Percentiles rank a stretch among this genome's conserved stretches.
These are phyloP conservation scores for Tetramorium parvispinum DNA, from an alignment of 1,140 invertebrate species.

Conservation along the genomic window DNA sequence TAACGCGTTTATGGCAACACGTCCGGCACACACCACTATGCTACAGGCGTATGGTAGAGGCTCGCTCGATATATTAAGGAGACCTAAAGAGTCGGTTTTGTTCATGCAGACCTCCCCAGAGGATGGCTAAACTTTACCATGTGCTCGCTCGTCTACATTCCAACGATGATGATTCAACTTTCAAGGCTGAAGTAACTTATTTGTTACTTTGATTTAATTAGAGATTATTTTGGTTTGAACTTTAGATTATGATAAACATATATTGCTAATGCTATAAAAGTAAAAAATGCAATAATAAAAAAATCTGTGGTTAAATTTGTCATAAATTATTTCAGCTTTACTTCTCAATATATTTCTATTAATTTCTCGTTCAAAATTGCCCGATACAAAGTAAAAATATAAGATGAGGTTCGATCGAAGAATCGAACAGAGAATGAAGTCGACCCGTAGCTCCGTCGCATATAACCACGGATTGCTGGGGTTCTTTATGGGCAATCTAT, in stretches of 20 bases:
- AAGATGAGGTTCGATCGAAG: conserved; percentile 62
- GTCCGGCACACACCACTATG: conserved; percentile 48
- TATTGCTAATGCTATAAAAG: not conserved
- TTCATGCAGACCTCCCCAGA: conserved; percentile 52
- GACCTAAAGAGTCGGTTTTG: conserved; percentile 81
- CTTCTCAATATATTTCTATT: not conserved
- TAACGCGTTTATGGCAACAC: conserved; percentile 81
- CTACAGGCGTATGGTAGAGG: not conserved
- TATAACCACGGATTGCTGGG: conserved; percentile 85
- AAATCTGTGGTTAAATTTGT: not conserved
- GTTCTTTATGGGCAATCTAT: conserved; percentile 86
- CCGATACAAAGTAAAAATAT: conserved; percentile 53
- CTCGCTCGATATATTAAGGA: conserved; percentile 74
- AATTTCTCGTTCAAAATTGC: conserved; percentile 26
- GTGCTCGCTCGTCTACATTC: conserved; percentile 44
- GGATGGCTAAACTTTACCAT: conserved; percentile 18
- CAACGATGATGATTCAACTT: conserved; percentile 50
- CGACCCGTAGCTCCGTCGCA: conserved; percentile 65
- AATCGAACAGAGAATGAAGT: conserved; percentile 67
- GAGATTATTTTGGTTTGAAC: no score
- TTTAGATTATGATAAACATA: not conserved
- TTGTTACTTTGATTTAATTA: not conserved
- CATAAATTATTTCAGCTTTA: not conserved
- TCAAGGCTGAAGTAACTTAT: not conserved
- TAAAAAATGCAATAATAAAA: not conserved